Percentiles rank a stretch among this genome's conserved stretches.
Conservation (phyloP, 2,797 vertebrate species). For the Leptodactylus fallax region DNA sequence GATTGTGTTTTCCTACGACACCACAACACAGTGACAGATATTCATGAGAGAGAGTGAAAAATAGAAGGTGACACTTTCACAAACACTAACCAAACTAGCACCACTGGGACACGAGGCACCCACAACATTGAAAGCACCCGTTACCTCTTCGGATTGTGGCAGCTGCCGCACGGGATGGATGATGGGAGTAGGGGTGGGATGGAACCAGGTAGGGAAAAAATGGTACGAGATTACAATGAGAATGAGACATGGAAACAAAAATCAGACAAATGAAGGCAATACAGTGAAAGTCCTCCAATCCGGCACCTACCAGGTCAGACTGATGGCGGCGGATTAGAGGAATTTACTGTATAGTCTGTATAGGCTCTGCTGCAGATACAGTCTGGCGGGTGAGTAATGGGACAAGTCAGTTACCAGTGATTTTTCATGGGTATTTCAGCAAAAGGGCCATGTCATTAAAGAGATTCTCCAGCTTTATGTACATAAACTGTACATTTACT, state of each 20-base stretch:
- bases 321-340: too few species aligned
- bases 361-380: too few species aligned
- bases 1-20: not conserved
- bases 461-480: too few species aligned
- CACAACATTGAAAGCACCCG: slow-evolving; percentile 63
- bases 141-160: slow-evolving; percentile 83
- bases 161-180: slow-evolving; percentile 72
- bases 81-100: slow-evolving; percentile 63
- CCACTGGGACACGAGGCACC: slow-evolving; percentile 49
- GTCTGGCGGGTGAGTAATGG: too few species aligned
- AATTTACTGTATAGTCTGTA: too few species aligned
- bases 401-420: too few species aligned
- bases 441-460: too few species aligned
- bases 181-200: slow-evolving; percentile 50
- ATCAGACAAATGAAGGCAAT: not conserved
- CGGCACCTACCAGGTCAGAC: too few species aligned
- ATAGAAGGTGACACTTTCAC: slow-evolving; percentile 5
- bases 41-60: not conserved
- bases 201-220: slow-evolving; percentile 20
- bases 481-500: too few species aligned
- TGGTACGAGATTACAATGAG: slow-evolving; percentile 18
- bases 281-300: not conserved
- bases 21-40: not conserved
- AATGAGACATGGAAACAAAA: not conserved
- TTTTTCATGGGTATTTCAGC: too few species aligned